Evolutionary conservation across 2,888 invertebrate species (phyloP), one percentile per base, ranked within the genome.

Genomic region (Heliconius charithonia): DNA sequence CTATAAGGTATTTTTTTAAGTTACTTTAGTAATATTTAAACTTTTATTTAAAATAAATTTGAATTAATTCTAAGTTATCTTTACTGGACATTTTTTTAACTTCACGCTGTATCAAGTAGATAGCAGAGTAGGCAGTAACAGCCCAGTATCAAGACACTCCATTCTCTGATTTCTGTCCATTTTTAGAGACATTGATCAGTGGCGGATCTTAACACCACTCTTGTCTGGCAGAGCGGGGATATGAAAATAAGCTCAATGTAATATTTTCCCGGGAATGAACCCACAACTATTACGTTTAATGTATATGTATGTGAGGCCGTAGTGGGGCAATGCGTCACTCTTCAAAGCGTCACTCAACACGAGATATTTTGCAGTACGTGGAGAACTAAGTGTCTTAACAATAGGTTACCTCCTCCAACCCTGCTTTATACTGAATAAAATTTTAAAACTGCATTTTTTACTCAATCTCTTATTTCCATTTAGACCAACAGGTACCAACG

Each of bases 401-500:
- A 45, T 45, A 37, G 37, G 37, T 37, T 45, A 1, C 1, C 45
- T 45, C 45, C 45, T 45, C 4, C 19, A 19, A 45, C 4, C 16
- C 45, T 45, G 45, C 22, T 56, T 9, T 22, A 22, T 56, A 10
- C 56, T 22, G 22, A 22, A 56, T 19, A 56, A 56, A 56, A 56
- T 7, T 22, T 6, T 2, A 22, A 56, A 6, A 19, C 19, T 6
- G 22, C 22, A 22, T 22, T 25, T 29, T 27, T 63, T 25, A 25
- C 4, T 25, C 27, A 25, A 6, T 63, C 27, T 59, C 63, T 16
- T 41, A 16, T 22, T 13, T 71, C 19, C n/a, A 83, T 82, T 0
- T 85, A 91, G 91, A 29, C 76, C 90, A 0, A 82, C 84, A 0
- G 85, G 81, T 1, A 77, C 67, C 73, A 90, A 87, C 67, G 91